Percentiles rank a stretch among this genome's conserved stretches.
These are phyloP conservation scores for Drosophila colorata DNA, from an alignment of 2,888 invertebrate genomes.

Conservation along the genomic window DNA sequence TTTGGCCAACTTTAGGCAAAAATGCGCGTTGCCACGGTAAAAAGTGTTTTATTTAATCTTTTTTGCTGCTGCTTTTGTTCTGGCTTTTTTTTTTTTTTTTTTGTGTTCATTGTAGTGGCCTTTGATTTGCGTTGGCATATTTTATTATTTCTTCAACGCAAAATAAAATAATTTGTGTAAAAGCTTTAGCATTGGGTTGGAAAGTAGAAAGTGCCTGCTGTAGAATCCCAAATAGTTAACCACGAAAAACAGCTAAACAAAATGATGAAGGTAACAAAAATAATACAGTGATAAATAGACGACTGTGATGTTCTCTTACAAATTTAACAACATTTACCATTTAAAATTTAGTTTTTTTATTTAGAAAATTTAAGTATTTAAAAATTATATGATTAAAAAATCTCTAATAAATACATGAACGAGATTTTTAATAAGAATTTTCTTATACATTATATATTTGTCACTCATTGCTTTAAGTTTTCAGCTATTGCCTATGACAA, in stretches of 20 bases:
- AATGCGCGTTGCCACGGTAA: slow-evolving; percentile 29
- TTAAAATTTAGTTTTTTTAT: neutral
- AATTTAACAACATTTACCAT: no score
- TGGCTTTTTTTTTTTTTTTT: slow-evolving; percentile 10
- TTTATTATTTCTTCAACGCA: slow-evolving; percentile 59
- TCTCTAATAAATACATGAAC: neutral
- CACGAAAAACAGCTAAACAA: slow-evolving; percentile 29
- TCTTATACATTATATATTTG: neutral
- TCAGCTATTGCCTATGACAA: slow-evolving; percentile 1
- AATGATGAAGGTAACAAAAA: slow-evolving; percentile 9
- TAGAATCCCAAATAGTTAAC: slow-evolving; percentile 48
- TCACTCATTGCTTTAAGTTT: neutral
- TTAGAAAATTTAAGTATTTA: neutral
- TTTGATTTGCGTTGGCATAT: slow-evolving; percentile 68
- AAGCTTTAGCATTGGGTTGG: slow-evolving; percentile 51
- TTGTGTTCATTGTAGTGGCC: slow-evolving; percentile 56
- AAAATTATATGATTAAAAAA: no score
- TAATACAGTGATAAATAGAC: neutral
- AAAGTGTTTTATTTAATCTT: slow-evolving; percentile 39
- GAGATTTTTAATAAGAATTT: neutral
- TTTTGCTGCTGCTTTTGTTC: slow-evolving; percentile 13
- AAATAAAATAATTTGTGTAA: slow-evolving; percentile 73
- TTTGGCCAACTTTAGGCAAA: slow-evolving; percentile 5
- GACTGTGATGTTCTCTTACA: slow-evolving; percentile 16
- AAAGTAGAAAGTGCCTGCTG: slow-evolving; percentile 8